These are phyloP conservation scores for Epinephelus malabaricus DNA, from an alignment of 2,797 vertebrate genomes.

Conservation along the genomic window DNA sequence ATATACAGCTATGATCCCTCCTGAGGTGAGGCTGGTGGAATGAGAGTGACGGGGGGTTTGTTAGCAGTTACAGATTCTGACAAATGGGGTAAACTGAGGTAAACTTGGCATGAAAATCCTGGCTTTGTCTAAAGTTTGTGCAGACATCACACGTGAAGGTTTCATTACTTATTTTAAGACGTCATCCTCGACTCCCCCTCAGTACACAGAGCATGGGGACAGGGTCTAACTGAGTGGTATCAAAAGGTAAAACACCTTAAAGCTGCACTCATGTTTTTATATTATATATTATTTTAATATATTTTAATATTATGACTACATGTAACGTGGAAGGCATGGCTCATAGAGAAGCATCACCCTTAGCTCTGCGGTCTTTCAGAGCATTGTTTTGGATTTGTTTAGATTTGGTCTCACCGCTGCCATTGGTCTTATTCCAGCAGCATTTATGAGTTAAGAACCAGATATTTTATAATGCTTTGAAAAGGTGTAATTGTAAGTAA, in stretches of 20 bases:
- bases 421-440: neutral
- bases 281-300: neutral
- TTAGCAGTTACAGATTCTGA: constrained; percentile 39
- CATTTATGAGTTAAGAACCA: neutral
- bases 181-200: neutral
- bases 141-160: constrained; percentile 15
- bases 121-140: constrained; percentile 37
- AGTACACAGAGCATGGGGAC: neutral
- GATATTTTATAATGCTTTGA: neutral
- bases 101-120: constrained; percentile 40
- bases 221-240: neutral
- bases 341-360: constrained; percentile 5
- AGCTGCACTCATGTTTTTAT: constrained; percentile 4
- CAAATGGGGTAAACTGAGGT: constrained; percentile 46
- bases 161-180: constrained; percentile 45
- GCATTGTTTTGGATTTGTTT: constrained; percentile 14
- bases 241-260: neutral
- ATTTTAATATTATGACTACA: neutral
- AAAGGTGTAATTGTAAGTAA: no score
- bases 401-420: neutral
- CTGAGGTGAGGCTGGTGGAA: constrained; percentile 75
- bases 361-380: constrained; percentile 14
- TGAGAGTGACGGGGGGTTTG: constrained; percentile 44
- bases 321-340: neutral
- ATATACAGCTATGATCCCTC: constrained; percentile 74